Conservation (phyloP, 2,113 vertebrate genomes). For the Conger conger region DNA sequence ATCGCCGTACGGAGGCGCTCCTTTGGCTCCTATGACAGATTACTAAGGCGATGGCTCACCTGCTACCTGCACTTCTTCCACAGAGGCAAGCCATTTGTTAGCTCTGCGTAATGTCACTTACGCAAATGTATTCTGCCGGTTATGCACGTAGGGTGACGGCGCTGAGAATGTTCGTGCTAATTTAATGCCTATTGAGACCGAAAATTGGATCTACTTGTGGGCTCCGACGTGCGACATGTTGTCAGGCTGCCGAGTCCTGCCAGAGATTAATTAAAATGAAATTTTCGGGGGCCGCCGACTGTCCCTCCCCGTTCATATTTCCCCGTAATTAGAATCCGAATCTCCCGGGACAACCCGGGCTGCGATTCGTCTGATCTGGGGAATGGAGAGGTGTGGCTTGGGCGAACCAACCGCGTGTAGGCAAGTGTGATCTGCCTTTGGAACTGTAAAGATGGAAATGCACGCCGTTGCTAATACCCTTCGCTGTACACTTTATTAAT, state of each 20-base stretch:
- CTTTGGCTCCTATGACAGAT: constrained; percentile 31
- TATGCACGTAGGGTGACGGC: constrained; percentile 57
- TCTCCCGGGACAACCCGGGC: constrained; percentile 41
- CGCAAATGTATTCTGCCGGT: constrained; percentile 64
- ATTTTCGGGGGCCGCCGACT: constrained; percentile 57
- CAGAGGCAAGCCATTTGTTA: constrained; percentile 53
- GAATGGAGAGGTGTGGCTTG: constrained; percentile 40
- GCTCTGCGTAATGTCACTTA: constrained; percentile 56
- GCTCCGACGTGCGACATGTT: constrained; percentile 51
- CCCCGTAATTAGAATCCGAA: constrained; percentile 61
- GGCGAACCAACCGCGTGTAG: not conserved
- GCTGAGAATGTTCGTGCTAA: constrained; percentile 69
- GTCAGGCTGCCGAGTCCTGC: constrained; percentile 58
- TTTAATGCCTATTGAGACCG: constrained; percentile 73
- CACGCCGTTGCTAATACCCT: not conserved
- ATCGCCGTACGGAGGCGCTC: constrained; percentile 24
- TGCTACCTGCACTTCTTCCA: constrained; percentile 34
- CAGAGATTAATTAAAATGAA: constrained; percentile 72
- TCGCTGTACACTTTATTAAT: not conserved
- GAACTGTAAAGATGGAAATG: not conserved
- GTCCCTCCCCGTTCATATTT: constrained; percentile 60
- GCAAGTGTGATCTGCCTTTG: not conserved
- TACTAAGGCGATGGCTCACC: constrained; percentile 34
- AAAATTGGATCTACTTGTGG: constrained; percentile 71
- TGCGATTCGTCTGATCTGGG: constrained; percentile 11